These are phyloP conservation scores for Hetaerina titia DNA, from an alignment of 2,888 invertebrate genomes.

Conservation along the genomic window DNA sequence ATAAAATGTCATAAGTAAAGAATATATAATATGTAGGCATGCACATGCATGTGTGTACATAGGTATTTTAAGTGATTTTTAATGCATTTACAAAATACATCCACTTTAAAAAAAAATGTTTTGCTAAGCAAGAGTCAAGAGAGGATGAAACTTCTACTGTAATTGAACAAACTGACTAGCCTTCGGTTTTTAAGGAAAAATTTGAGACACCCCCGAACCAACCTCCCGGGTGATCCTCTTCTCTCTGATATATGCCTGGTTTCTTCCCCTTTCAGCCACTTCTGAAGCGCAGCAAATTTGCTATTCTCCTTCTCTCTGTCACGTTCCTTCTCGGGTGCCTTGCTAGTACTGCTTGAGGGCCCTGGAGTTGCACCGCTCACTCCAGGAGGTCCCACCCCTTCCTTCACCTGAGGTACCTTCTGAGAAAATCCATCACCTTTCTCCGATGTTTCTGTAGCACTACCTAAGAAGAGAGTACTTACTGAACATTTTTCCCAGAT, in stretches of 20 bases:
- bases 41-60: no score
- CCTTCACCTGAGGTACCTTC: slow-evolving; percentile 38
- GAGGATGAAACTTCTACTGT: not conserved
- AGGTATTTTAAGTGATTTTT: no score
- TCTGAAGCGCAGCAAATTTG: slow-evolving; percentile 79
- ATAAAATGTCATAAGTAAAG: no score
- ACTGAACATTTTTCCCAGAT: not conserved
- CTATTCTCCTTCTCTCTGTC: slow-evolving; percentile 73
- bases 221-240: slow-evolving; percentile 75
- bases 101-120: not conserved
- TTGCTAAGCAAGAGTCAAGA: not conserved
- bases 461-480: not conserved
- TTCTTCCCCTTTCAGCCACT: slow-evolving; percentile 81
- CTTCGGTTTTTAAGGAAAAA: not conserved
- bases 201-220: not conserved
- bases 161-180: not conserved
- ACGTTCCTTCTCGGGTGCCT: slow-evolving; percentile 77
- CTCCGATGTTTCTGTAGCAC: slow-evolving; percentile 15
- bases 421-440: not conserved
- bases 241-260: slow-evolving; percentile 51
- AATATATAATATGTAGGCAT: no score
- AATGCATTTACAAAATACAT: no score
- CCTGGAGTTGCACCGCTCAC: slow-evolving; percentile 24
- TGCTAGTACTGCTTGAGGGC: slow-evolving; percentile 48
- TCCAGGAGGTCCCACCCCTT: slow-evolving; percentile 72